Evolutionary conservation across 2,797 vertebrate genomes (phyloP).

Genomic region (Semotilus atromaculatus): DNA sequence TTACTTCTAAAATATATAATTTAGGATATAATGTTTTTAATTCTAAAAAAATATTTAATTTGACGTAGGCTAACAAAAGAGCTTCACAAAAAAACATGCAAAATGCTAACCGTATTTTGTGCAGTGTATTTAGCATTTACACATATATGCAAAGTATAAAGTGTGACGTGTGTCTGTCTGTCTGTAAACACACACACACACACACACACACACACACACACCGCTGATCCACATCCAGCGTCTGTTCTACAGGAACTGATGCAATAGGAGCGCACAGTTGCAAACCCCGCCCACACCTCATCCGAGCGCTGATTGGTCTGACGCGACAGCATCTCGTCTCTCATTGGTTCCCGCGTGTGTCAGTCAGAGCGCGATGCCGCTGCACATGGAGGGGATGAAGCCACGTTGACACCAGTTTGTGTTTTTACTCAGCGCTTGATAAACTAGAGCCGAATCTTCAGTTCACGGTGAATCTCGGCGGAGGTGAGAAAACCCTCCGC

Average conservation of each 20-base stretch:
- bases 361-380: not conserved
- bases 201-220: not conserved
- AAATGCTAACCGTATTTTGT: not conserved
- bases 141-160: too few relatives aligned
- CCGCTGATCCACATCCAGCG: constrained; percentile 57
- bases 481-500: not conserved
- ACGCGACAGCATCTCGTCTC: not conserved
- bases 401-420: constrained; percentile 77
- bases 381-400: constrained; percentile 59
- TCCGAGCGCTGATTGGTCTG: constrained; percentile 62
- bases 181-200: not conserved
- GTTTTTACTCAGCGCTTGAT: not conserved
- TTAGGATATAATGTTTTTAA: not conserved
- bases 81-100: not conserved
- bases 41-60: fast-evolving
- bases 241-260: constrained; percentile 64
- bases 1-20: not conserved
- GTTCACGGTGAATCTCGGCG: not conserved
- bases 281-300: constrained; percentile 53
- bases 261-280: constrained; percentile 58
- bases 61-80: not conserved
- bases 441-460: not conserved
- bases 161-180: not conserved
- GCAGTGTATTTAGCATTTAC: not conserved
- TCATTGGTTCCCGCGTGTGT: constrained; percentile 64